phyloP scores from a whole-genome alignment of 2,113 vertebrate genomes.

The Otocyon megalotis region DNA sequence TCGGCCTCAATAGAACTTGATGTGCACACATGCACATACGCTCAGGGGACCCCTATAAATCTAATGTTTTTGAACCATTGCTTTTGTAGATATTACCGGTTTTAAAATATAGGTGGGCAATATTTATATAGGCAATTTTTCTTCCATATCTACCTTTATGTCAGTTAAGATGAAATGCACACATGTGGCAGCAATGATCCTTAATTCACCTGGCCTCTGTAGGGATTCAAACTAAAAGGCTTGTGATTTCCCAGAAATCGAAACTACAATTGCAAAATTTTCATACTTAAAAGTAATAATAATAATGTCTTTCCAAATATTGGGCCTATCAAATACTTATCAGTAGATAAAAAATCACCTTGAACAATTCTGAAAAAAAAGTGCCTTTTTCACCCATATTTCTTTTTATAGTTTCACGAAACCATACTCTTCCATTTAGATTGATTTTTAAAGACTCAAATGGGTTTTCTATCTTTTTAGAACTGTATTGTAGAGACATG shows the following conservation, averaged over 20 bases:
- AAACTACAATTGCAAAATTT: not conserved
- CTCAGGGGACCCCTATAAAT: not conserved
- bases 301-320: not conserved
- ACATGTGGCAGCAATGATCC: not conserved
- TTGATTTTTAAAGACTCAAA: not conserved
- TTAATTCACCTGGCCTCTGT: not conserved
- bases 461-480: not conserved
- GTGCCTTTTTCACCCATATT: not conserved
- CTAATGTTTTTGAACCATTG: not conserved
- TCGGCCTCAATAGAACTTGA: not conserved
- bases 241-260: not conserved
- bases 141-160: not conserved
- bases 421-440: not conserved
- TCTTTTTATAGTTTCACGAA: not conserved
- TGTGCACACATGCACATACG: not conserved
- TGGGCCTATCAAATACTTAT: not conserved
- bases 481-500: not conserved
- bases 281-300: not conserved
- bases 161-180: not conserved
- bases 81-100: not conserved
- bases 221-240: not conserved
- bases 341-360: constrained; percentile 33
- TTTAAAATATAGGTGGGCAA: not conserved
- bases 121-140: not conserved
- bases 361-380: constrained; percentile 34